A percentile compares a stretch with the other conserved stretches of the same genome.
These are phyloP conservation scores for Dicrostonyx torquatus DNA, from an alignment of 2,797 vertebrate genomes.

Conservation along the genomic window DNA sequence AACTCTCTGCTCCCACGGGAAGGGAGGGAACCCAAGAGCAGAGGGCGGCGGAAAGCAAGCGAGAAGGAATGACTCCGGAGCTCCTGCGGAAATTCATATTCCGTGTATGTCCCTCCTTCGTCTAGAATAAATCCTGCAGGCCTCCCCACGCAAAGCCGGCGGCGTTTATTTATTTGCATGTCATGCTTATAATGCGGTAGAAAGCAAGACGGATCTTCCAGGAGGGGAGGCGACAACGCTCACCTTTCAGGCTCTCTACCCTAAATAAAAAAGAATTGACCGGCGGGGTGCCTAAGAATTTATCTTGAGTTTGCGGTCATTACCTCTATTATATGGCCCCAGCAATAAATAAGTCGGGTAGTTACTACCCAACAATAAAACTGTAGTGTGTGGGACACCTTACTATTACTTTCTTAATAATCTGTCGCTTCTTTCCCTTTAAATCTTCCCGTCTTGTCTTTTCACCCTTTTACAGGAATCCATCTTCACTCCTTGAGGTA, in stretches of 20 bases:
- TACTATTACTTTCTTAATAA: conserved; percentile 85
- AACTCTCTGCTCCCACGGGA: conserved; percentile 53
- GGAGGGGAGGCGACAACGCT: conserved; percentile 81
- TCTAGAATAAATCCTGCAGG: conserved; percentile 81
- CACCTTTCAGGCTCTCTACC: conserved; percentile 82
- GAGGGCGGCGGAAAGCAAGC: conserved; percentile 45
- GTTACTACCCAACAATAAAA: conserved; percentile 85
- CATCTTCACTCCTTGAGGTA: conserved; percentile 74
- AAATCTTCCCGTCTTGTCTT: conserved; percentile 80
- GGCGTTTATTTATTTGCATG: conserved; percentile 84
- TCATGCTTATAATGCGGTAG: conserved; percentile 83
- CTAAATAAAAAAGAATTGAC: conserved; percentile 87
- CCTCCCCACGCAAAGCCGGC: conserved; percentile 73
- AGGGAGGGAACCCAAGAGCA: conserved; percentile 57
- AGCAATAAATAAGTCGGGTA: conserved; percentile 84
- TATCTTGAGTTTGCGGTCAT: conserved; percentile 87
- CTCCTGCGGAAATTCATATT: conserved; percentile 80
- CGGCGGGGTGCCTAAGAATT: conserved; percentile 82
- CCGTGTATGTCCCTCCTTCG: conserved; percentile 66
- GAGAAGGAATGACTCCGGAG: conserved; percentile 49
- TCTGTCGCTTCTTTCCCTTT: conserved; percentile 80
- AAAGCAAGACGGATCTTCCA: conserved; percentile 84
- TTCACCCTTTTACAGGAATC: conserved; percentile 59
- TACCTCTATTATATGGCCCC: conserved; percentile 85
- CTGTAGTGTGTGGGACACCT: conserved; percentile 83